phyloP scores from a whole-genome alignment of 2,113 vertebrate species.

The Ictalurus punctatus region DNA sequence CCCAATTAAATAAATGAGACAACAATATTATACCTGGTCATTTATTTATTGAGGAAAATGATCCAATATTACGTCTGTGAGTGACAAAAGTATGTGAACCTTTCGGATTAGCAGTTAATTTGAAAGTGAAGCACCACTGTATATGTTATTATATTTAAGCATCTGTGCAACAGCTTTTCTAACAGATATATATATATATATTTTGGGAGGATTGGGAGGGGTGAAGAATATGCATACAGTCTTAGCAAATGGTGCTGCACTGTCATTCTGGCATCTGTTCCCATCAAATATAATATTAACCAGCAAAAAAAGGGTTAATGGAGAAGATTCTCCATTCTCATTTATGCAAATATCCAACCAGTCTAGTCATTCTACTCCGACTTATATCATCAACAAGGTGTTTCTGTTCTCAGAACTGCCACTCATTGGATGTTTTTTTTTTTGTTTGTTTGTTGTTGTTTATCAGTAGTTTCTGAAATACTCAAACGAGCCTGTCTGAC shows the following conservation, averaged over 20 bases:
- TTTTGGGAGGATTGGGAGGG: neutral
- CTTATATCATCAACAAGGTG: neutral
- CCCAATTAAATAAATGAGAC: too few species aligned
- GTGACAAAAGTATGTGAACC: too few species aligned
- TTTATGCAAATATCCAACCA: neutral
- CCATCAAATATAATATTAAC: neutral
- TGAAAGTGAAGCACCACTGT: too few species aligned
- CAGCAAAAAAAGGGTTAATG: constrained; percentile 4
- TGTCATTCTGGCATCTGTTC: neutral
- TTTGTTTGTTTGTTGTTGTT: neutral
- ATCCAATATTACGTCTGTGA: too few species aligned
- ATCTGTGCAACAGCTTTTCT: too few species aligned
- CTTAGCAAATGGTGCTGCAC: neutral
- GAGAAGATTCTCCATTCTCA: neutral
- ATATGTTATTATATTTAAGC: too few species aligned
- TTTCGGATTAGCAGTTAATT: too few species aligned
- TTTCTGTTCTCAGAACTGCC: neutral
- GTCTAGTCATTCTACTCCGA: neutral
- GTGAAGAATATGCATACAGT: neutral
- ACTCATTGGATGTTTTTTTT: neutral
- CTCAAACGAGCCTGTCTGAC: neutral
- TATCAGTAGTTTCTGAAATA: neutral
- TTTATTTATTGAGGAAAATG: too few species aligned
- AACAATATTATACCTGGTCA: too few species aligned
- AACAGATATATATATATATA: too few species aligned